Conservation (phyloP, 2,113 vertebrate genomes). For the Odontophorus gujanensis region DNA sequence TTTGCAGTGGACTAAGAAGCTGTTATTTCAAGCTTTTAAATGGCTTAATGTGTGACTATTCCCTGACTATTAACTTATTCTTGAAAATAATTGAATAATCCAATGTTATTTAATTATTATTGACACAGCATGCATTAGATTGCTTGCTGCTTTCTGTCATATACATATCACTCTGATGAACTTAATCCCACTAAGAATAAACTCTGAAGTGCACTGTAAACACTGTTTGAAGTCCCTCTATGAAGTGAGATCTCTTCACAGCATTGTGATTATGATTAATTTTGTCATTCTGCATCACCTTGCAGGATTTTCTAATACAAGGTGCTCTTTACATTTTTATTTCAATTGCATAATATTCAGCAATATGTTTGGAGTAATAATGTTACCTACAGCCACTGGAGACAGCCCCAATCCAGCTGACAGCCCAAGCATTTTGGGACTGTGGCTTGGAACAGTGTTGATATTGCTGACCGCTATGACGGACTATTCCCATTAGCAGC, state of each 20-base stretch:
- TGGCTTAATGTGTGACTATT: neutral
- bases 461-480: neutral
- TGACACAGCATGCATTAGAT: neutral
- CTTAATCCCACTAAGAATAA: neutral
- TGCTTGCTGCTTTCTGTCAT: neutral
- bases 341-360: neutral
- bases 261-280: fast-evolving
- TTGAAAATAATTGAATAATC: conserved; percentile 5
- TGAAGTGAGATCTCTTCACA: neutral
- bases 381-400: neutral
- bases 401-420: neutral
- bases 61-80: neutral
- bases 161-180: neutral
- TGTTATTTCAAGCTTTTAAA: neutral
- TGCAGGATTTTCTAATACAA: fast-evolving
- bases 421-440: neutral
- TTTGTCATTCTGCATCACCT: neutral
- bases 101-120: neutral
- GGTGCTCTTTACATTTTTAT: neutral
- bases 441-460: neutral
- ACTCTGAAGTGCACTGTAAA: neutral
- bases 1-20: neutral
- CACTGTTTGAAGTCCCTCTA: neutral
- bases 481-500: conserved; percentile 47
- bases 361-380: neutral